A percentile compares a stretch with the other conserved stretches of the same genome.
Evolutionary conservation across 2,797 vertebrate genomes (phyloP).

Genomic region (Coendou prehensilis): DNA sequence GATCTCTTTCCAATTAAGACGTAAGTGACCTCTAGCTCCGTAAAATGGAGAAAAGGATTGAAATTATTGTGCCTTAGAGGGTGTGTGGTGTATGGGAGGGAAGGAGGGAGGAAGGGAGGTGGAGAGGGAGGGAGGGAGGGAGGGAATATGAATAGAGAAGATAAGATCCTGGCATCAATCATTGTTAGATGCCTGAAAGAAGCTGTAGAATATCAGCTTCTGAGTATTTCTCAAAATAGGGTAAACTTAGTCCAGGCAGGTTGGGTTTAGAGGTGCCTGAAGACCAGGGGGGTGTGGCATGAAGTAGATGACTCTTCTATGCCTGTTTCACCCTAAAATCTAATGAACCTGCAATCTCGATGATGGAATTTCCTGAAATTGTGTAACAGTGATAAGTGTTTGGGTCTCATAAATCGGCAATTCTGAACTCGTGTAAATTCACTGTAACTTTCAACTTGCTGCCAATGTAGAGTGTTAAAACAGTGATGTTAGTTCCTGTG

Average conservation of each 20-base stretch:
- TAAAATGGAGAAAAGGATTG: conserved; percentile 57
- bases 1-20: conserved; percentile 52
- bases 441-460: conserved; percentile 70
- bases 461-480: conserved; percentile 64
- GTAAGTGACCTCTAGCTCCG: conserved; percentile 28
- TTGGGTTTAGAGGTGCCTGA: not conserved
- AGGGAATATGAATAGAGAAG: not conserved
- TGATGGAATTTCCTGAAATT: conserved; percentile 63
- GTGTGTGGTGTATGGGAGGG: not conserved
- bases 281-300: not conserved
- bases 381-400: not conserved
- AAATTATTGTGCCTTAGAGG: conserved; percentile 21
- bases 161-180: not conserved
- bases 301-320: not conserved
- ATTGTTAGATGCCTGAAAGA: not conserved
- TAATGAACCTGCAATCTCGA: conserved; percentile 46
- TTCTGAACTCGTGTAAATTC: conserved; percentile 62
- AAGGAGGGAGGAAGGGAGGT: not conserved
- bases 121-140: not conserved
- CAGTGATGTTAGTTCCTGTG: conserved; percentile 20
- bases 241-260: not conserved
- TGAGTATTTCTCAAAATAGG: conserved; percentile 28
- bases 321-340: conserved; percentile 59
- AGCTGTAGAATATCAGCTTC: not conserved
- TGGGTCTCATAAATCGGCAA: conserved; percentile 58